Percentiles rank a stretch among this genome's conserved stretches.
Evolutionary conservation across 2,888 invertebrate species (phyloP).

Genomic region (Dorcus hopei): DNA sequence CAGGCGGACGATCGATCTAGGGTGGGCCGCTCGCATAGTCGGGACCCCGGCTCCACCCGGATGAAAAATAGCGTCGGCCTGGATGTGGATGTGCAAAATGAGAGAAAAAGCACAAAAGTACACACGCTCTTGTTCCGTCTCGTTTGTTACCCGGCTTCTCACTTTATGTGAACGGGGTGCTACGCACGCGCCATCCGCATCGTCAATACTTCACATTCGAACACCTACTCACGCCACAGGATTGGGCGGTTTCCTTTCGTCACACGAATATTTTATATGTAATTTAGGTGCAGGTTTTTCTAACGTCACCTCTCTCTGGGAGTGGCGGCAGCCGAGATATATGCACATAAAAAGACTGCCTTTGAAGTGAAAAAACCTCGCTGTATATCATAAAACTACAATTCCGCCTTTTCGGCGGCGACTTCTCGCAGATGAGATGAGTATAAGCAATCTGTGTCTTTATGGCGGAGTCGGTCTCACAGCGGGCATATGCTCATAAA

Average conservation of each 20-base stretch:
- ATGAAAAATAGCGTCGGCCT: constrained; percentile 47
- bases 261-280: constrained; percentile 33
- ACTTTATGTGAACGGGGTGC: constrained; percentile 40
- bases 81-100: constrained; percentile 41
- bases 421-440: constrained; percentile 33
- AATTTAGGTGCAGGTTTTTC: constrained; percentile 31
- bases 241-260: constrained; percentile 40
- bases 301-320: constrained; percentile 27
- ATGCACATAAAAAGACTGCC: constrained; percentile 27
- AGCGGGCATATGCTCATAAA: constrained; percentile 41
- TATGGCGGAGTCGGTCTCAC: constrained; percentile 26
- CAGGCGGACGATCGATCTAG: constrained; percentile 36
- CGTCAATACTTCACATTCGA: constrained; percentile 50
- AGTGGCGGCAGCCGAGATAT: constrained; percentile 19
- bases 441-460: constrained; percentile 36
- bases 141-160: constrained; percentile 32
- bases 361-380: constrained; percentile 31
- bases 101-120: constrained; percentile 46
- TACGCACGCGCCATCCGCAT: constrained; percentile 44
- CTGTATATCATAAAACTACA: constrained; percentile 31
- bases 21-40: constrained; percentile 25
- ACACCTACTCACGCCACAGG: constrained; percentile 45
- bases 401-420: constrained; percentile 30
- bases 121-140: constrained; percentile 41
- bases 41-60: constrained; percentile 44